These are phyloP conservation scores for Caranx ignobilis DNA, from an alignment of 2,113 vertebrate genomes.

Conservation along the genomic window DNA sequence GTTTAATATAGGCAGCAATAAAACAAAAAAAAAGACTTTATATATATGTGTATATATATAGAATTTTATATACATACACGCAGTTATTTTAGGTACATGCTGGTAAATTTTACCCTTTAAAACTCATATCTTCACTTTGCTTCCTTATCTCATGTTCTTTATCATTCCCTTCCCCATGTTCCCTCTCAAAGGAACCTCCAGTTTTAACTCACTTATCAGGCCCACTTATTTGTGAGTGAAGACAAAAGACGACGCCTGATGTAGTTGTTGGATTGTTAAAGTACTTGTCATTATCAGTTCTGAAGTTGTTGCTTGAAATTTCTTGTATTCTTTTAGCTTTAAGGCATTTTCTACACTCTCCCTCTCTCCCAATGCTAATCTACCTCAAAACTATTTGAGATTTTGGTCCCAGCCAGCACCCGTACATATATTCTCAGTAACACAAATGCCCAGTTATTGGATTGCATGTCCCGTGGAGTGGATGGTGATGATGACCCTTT, in stretches of 20 bases:
- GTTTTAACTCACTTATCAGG: slow-evolving; percentile 38
- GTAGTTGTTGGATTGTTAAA: slow-evolving; percentile 9
- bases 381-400: background rate
- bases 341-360: background rate
- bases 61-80: no score
- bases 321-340: background rate
- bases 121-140: background rate
- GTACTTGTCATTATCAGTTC: background rate
- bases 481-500: slow-evolving; percentile 48
- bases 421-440: slow-evolving; percentile 21
- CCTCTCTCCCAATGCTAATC: background rate
- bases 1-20: background rate
- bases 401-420: background rate
- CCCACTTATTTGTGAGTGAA: slow-evolving; percentile 31
- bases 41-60: no score
- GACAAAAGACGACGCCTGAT: slow-evolving; percentile 24
- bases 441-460: slow-evolving; percentile 26
- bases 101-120: background rate
- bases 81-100: background rate
- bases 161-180: slow-evolving; percentile 2
- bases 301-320: background rate
- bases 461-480: slow-evolving; percentile 42
- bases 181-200: slow-evolving; percentile 18
- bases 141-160: slow-evolving; percentile 19
- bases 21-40: background rate